Conservation (phyloP, 2,113 vertebrate species). For the Neogobius melanostomus region DNA sequence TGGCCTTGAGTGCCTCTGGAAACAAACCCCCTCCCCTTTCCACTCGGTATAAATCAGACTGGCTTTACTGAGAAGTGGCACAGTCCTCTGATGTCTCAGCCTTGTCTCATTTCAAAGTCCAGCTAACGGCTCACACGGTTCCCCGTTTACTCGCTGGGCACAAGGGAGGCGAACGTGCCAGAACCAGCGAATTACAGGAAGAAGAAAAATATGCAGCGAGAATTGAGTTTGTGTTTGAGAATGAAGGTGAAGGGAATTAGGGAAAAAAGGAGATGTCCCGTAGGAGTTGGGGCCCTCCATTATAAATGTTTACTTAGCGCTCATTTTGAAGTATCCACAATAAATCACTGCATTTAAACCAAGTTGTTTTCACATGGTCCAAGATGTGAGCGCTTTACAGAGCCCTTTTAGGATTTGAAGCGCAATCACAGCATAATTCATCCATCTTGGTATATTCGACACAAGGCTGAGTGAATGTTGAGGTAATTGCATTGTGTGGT, state of each 20-base stretch:
- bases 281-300: constrained; percentile 38
- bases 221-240: constrained; percentile 31
- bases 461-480: constrained; percentile 30
- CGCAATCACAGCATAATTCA: constrained; percentile 58
- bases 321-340: constrained; percentile 48
- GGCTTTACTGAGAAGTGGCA: constrained; percentile 64
- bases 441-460: constrained; percentile 15
- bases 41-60: constrained; percentile 79
- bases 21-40: constrained; percentile 65
- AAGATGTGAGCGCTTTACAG: constrained; percentile 16
- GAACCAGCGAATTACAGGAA: constrained; percentile 24
- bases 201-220: constrained; percentile 19
- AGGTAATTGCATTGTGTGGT: constrained; percentile 50
- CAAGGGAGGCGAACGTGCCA: constrained; percentile 45
- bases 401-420: constrained; percentile 25
- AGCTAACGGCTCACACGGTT: constrained; percentile 66
- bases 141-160: constrained; percentile 65
- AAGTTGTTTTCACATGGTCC: constrained; percentile 9
- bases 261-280: constrained; percentile 37
- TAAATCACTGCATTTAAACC: constrained; percentile 53
- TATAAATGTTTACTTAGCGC: constrained; percentile 64
- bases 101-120: constrained; percentile 78
- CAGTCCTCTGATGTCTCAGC: constrained; percentile 71
- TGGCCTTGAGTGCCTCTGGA: constrained; percentile 75
- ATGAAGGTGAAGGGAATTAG: constrained; percentile 37